Base-by-base conservation (phyloP, 2,888 invertebrate species). In the Amiota mariae region DNA sequence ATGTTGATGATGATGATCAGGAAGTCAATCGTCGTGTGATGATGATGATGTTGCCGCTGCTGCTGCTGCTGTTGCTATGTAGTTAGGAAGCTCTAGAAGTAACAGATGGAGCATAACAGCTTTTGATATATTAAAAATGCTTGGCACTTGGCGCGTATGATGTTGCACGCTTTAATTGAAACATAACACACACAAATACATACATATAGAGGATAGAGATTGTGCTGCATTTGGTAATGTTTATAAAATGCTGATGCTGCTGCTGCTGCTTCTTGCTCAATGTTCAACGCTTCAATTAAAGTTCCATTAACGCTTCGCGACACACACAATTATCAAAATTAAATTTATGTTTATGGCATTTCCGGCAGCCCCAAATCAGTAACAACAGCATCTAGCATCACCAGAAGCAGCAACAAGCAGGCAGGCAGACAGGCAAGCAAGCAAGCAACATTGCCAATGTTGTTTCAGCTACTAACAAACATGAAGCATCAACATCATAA, bases 281-380 rank as follows among this genome's bases (percentile, higher is more conserved):
- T 59, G 73, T 73, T 79, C 78, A 78, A 68, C 85, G 82, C 82
- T 82, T 85, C 82, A 82, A 82, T 82, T 82, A 82, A 82, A 82
- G 82, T 82, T 82, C 82, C 83, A 82, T 82, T 85, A 82, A 85
- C 85, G 82, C 85, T 82, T 82, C 82, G 85, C 81, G 85, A 84
- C 85, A 85, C 85, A 83, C 81, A 82, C 82, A 82, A 82, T 82
- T 85, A 82, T 82, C 81, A 83, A 82, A 82, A 83, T 82, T 82
- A 80, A 80, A 82, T 82, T 83, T 85, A 82, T 83, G 85, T 81
- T 82, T 80, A 81, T 83, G 85, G 85, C 82, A 82, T 82, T 85
- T 85, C 82, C 85, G 82, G 82, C 82, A 82, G 82, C 77, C 71
- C 15, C 18, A 70, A 24, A 51, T 36, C 70, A 67, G 51, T 20